Evolutionary conservation across 2,797 vertebrate species (phyloP).

Genomic region (Nannoperca obscura): DNA sequence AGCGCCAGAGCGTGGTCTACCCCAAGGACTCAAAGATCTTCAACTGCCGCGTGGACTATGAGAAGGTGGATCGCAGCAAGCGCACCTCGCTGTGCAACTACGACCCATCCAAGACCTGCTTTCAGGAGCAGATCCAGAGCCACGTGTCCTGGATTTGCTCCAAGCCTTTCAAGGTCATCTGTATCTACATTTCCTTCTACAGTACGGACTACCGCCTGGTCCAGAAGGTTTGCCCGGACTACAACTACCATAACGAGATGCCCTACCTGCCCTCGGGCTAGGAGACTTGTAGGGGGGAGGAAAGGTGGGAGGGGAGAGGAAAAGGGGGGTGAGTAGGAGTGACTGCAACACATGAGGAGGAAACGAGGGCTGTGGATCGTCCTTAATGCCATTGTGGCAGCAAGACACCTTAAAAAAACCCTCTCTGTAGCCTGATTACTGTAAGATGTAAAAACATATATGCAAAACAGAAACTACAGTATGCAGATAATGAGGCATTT

Average conservation of each 20-base stretch:
- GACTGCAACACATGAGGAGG: conserved; percentile 52
- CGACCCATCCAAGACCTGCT: conserved; percentile 96
- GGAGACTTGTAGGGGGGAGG: conserved; percentile 42
- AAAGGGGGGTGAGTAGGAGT: conserved; percentile 45
- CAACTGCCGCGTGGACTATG: conserved; percentile 97
- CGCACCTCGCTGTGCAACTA: conserved; percentile 95
- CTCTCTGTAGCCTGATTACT: conserved; percentile 80
- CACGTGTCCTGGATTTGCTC: conserved; percentile 98
- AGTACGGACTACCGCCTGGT: conserved; percentile 97
- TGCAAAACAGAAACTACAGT: conserved; percentile 83
- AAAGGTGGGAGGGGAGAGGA: conserved; percentile 56
- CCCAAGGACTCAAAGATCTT: conserved; percentile 99
- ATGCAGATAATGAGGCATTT: conserved; percentile 79
- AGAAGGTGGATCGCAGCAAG: conserved; percentile 95
- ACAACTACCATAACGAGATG: conserved; percentile 94
- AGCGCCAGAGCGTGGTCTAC: conserved; percentile 96
- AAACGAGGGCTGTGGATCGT: conserved; percentile 55
- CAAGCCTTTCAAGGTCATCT: conserved; percentile 96
- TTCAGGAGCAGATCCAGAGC: conserved; percentile 95
- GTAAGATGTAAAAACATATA: conserved; percentile 84
- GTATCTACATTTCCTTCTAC: conserved; percentile 98
- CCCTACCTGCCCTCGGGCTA: conserved; percentile 96
- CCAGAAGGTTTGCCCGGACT: conserved; percentile 98
- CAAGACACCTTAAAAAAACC: conserved; percentile 61
- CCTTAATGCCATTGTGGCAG: conserved; percentile 48